Evolutionary conservation across 2,888 invertebrate genomes (phyloP).

Genomic region (Boloria selene): DNA sequence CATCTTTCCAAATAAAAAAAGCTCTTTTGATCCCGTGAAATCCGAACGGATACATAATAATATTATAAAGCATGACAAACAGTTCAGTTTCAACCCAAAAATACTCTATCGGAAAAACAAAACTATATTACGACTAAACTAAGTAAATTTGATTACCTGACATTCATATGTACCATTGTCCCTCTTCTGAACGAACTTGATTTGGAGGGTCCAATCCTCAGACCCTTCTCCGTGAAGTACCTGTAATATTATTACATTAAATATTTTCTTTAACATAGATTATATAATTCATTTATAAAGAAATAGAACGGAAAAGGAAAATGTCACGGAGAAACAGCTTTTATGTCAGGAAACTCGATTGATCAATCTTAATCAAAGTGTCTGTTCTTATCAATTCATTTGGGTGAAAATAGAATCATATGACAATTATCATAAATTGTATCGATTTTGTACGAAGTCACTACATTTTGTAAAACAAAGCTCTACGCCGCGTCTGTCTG

Average conservation of each 20-base stretch:
- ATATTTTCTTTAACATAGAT: slow-evolving; percentile 24
- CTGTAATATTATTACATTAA: slow-evolving; percentile 50
- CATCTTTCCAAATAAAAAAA: too few species aligned
- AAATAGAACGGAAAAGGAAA: slow-evolving; percentile 18
- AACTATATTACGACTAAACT: slow-evolving; percentile 1
- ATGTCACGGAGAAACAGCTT: not conserved
- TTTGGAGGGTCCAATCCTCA: slow-evolving; percentile 96
- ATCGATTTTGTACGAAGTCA: too few species aligned
- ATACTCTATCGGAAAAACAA: not conserved
- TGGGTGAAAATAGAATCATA: not conserved
- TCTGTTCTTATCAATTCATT: not conserved
- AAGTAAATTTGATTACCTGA: slow-evolving; percentile 84
- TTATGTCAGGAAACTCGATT: slow-evolving; percentile 3
- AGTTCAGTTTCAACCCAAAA: not conserved
- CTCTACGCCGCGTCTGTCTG: too few species aligned
- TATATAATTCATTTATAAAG: slow-evolving; percentile 12
- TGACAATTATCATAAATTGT: too few species aligned
- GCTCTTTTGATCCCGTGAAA: too few species aligned
- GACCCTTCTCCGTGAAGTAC: slow-evolving; percentile 93
- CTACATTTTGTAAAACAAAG: too few species aligned
- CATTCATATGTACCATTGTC: slow-evolving; percentile 97
- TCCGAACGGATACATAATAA: too few species aligned
- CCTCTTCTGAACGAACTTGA: slow-evolving; percentile 95
- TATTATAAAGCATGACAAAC: too few species aligned
- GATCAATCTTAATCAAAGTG: slow-evolving; percentile 12